These are phyloP conservation scores for Calephelis nemesis DNA, from an alignment of 1,140 invertebrate genomes.

Conservation along the genomic window DNA sequence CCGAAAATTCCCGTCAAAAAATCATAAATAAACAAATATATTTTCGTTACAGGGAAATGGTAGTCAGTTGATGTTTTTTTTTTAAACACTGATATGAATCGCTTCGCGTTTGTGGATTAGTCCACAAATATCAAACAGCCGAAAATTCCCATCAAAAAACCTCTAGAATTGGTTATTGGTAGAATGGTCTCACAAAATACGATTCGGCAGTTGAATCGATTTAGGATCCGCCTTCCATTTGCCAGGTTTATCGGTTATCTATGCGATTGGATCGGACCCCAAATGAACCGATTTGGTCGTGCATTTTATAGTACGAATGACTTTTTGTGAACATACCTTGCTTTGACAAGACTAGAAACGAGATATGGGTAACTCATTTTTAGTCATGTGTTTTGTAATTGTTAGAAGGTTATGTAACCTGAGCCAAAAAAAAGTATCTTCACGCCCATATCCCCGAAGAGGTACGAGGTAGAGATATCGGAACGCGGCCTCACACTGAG, in stretches of 20 bases:
- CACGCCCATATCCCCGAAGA: too few relatives aligned
- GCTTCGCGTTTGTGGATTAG: conserved; percentile 11
- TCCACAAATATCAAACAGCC: conserved; percentile 26
- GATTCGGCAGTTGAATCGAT: conserved; percentile 39
- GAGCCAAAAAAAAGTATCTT: too few relatives aligned
- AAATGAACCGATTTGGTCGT: conserved; percentile 16
- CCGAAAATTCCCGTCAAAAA: conserved; percentile 44
- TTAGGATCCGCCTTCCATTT: conserved; percentile 42
- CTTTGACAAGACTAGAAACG: background rate
- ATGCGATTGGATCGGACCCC: conserved; percentile 12
- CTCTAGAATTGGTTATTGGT: conserved; percentile 47
- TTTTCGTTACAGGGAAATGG: too few relatives aligned
- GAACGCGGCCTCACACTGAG: too few relatives aligned
- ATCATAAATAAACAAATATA: background rate
- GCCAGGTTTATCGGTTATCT: conserved; percentile 30
- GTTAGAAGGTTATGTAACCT: too few relatives aligned
- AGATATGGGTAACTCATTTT: too few relatives aligned
- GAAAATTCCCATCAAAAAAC: conserved; percentile 43
- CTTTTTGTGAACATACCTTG: background rate
- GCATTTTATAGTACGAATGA: conserved; percentile 16
- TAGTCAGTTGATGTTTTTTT: too few relatives aligned
- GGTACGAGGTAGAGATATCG: too few relatives aligned
- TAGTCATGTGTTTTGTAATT: too few relatives aligned
- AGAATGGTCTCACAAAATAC: conserved; percentile 47
- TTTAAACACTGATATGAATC: background rate